These are phyloP conservation scores for Cryptocheilus praepositus DNA, from an alignment of 2,888 invertebrate species.

Conservation along the genomic window DNA sequence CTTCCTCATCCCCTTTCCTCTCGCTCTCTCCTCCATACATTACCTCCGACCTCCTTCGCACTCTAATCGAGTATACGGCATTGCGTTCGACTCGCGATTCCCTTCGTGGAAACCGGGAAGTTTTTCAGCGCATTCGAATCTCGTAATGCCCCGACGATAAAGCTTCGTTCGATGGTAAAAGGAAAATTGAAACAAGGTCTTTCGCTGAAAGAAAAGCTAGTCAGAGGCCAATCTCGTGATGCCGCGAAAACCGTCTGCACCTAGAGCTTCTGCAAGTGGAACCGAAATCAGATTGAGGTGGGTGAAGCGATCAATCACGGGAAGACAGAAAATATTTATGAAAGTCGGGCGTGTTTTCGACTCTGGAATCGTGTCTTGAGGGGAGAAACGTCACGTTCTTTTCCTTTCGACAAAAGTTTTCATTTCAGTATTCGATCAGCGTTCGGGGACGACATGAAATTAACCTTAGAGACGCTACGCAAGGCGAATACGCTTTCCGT, in stretches of 20 bases:
- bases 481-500: no score
- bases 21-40: constrained; percentile 5
- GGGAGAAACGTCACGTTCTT: not conserved
- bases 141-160: constrained; percentile 45
- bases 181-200: constrained; percentile 18
- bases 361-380: no score
- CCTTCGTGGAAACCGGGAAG: constrained; percentile 55
- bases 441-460: not conserved
- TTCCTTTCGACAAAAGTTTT: not conserved
- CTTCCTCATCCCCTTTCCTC: constrained; percentile 34
- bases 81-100: constrained; percentile 61
- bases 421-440: not conserved
- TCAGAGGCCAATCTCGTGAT: constrained; percentile 54
- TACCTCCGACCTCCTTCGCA: not conserved
- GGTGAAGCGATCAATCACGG: constrained; percentile 33
- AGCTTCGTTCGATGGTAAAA: constrained; percentile 22
- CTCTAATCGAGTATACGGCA: constrained; percentile 64
- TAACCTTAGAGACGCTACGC: no score
- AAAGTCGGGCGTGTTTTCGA: not conserved
- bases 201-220: constrained; percentile 23
- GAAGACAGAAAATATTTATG: constrained; percentile 18
- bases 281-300: constrained; percentile 36
- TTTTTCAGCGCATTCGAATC: constrained; percentile 47
- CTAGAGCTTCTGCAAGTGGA: constrained; percentile 29
- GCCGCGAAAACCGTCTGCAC: constrained; percentile 44